phyloP scores from a whole-genome alignment of 2,113 vertebrate genomes.

The Egretta garzetta region DNA sequence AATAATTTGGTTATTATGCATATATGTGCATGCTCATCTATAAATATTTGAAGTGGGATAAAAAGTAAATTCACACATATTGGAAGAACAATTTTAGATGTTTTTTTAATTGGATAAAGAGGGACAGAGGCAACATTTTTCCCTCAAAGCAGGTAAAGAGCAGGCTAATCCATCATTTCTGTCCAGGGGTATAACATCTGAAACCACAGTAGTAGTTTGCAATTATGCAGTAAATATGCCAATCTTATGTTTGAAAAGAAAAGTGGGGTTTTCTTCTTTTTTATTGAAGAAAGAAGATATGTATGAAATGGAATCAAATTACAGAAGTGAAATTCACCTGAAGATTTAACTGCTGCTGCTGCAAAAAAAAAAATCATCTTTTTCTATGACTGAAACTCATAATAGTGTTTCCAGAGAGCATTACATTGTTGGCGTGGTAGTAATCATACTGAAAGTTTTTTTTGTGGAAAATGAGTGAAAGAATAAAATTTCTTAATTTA shows the following conservation, averaged over 20 bases:
- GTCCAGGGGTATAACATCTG: conserved; percentile 18
- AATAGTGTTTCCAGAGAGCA: neutral
- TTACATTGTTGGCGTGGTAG: neutral
- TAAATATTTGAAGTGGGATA: neutral
- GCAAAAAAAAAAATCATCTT: neutral
- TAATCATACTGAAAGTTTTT: neutral
- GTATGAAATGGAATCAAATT: neutral
- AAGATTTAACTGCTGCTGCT: neutral
- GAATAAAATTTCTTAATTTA: neutral
- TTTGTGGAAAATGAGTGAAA: neutral
- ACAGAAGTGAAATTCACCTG: neutral
- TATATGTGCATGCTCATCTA: neutral
- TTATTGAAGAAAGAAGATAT: neutral
- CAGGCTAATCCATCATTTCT: conserved; percentile 37
- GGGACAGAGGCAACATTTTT: neutral
- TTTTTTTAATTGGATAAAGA: neutral
- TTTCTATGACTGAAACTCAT: neutral
- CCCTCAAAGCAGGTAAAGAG: conserved; percentile 18
- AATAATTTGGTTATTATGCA: neutral
- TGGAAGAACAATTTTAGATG: neutral
- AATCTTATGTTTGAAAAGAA: conserved; percentile 13
- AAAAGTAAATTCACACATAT: neutral
- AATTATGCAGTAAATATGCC: conserved; percentile 62
- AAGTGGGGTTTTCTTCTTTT: neutral
- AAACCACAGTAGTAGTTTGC: conserved; percentile 22